Evolutionary conservation across 1,140 invertebrate genomes (phyloP), one percentile per base, ranked within the genome.

Genomic region (Pomacea maculata): DNA sequence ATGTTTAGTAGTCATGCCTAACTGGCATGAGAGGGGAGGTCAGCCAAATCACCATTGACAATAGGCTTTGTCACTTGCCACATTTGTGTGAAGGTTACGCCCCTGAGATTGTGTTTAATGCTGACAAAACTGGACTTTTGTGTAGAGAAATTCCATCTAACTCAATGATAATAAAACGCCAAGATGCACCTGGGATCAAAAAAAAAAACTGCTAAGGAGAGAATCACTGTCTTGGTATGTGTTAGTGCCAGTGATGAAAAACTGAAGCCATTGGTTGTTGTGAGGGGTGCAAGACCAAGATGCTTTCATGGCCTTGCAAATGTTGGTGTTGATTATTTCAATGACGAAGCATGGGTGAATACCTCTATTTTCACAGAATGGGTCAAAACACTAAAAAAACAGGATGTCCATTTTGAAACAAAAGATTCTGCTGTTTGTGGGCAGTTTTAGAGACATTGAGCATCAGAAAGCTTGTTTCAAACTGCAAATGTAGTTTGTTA

Each of bases 291-390:
- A n/a, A 84, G 83, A 34, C 85, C 86, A 7, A 55, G 85, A n/a
- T 87, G 86, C 74, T 86, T 87, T 64, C 83, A 82, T n/a, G 82
- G 83, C 72, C 52, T 81, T 5, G 81, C 78, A 71, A 80, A 73
- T 11, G 77, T 86, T 0, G 79, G 71, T 10, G 82, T 87, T 1
- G 71, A 14, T 19, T 87, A 81, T 74, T 14, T 21, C 3, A 90
- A 83, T 83, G 88, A 87, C 70, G 92, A 89, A 85, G 91, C 92
- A 15, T 93, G 92, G 92, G 93, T 93, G 91, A 93, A 90, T 19
- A 76, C 76, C 25, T 25, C 80, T 83, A 54, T 74, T 88, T n/a
- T 92, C 90, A 79, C 83, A 75, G 63, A 78, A 85, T 52, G 87
- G 80, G 87, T 82, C 17, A 34, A 34, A 29, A 73, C 2, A 34